These are phyloP conservation scores for Cerceris ruficornis DNA, from an alignment of 2,888 invertebrate genomes.

Conservation along the genomic window DNA sequence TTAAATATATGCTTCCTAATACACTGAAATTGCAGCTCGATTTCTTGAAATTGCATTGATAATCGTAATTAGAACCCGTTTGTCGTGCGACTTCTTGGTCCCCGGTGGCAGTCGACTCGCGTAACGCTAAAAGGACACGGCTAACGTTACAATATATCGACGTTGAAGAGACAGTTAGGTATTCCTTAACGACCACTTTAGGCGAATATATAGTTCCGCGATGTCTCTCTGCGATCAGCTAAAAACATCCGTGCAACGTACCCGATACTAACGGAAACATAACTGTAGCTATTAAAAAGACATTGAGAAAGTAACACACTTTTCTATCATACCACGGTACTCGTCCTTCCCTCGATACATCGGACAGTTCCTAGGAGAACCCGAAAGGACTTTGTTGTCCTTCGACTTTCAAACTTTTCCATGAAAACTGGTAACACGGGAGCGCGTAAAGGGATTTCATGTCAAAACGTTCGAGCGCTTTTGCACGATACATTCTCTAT, in stretches of 20 bases:
- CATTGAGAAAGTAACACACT: background rate
- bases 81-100: background rate
- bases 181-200: constrained; percentile 32
- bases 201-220: constrained; percentile 31
- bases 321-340: no score
- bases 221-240: constrained; percentile 18
- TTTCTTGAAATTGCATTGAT: background rate
- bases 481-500: no score
- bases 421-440: no score
- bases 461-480: no score
- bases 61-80: constrained; percentile 6
- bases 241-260: constrained; percentile 18
- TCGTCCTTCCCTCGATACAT: no score
- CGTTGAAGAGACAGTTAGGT: constrained; percentile 35
- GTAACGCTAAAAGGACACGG: constrained; percentile 7
- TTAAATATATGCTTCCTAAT: background rate
- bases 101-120: background rate
- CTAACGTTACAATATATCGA: constrained; percentile 25
- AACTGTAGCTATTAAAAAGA: constrained; percentile 26
- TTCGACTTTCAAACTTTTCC: no score
- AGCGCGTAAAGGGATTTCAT: no score
- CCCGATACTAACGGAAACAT: constrained; percentile 26
- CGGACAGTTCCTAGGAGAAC: no score
- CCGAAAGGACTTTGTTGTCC: no score
- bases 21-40: background rate